These are phyloP conservation scores for Coenonympha glycerion DNA, from an alignment of 2,888 invertebrate species.

Conservation along the genomic window DNA sequence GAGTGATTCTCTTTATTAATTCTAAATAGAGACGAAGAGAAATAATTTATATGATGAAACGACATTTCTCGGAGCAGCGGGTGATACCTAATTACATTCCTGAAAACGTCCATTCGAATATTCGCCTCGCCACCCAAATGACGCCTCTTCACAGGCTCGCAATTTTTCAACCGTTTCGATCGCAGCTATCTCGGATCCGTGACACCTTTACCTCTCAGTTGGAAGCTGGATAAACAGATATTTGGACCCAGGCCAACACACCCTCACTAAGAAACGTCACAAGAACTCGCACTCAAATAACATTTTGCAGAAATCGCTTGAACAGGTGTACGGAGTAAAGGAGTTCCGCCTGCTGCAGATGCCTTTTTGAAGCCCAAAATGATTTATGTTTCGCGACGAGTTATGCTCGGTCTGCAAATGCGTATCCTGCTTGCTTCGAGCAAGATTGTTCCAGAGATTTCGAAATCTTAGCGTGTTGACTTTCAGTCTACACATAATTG, in stretches of 20 bases:
- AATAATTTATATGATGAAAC: too few species aligned
- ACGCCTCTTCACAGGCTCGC: neutral
- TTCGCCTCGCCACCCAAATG: neutral
- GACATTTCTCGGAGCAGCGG: too few species aligned
- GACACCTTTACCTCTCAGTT: constrained; percentile 24
- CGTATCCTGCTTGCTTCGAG: too few species aligned
- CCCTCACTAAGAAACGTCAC: constrained; percentile 26
- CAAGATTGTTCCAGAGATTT: too few species aligned
- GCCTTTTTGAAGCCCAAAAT: constrained; percentile 9
- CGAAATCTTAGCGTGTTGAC: too few species aligned
- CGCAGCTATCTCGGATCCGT: constrained; percentile 16
- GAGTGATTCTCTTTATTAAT: too few species aligned
- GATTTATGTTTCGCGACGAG: constrained; percentile 22
- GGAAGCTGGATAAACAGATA: constrained; percentile 26
- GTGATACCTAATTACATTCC: too few species aligned
- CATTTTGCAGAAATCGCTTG: constrained; percentile 19
- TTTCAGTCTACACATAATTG: too few species aligned
- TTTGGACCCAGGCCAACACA: constrained; percentile 23
- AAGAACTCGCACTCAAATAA: constrained; percentile 25
- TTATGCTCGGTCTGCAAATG: too few species aligned
- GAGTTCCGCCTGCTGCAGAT: neutral
- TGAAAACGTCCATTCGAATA: too few species aligned
- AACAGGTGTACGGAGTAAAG: constrained; percentile 24
- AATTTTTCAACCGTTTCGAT: constrained; percentile 9
- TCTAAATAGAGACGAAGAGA: too few species aligned